Evolutionary conservation across 1,140 invertebrate species (phyloP), one percentile per base, ranked within the genome.

Genomic region (Conopomorpha cramerella): DNA sequence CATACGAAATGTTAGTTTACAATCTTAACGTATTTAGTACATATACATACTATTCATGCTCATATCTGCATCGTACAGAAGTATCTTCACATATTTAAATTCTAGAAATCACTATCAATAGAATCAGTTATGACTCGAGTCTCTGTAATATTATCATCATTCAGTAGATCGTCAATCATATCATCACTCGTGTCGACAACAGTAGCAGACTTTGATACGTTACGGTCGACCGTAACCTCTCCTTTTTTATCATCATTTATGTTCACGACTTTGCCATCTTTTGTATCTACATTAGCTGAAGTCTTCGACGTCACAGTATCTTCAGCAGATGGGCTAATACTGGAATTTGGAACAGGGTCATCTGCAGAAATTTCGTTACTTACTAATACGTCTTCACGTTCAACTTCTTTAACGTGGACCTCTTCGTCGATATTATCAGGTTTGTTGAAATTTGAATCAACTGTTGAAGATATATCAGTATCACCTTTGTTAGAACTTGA

Each of bases 211-310:
- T n/a, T n/a, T n/a, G 12, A 38, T 33, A 34, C 11, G 23, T 35
- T 35, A 10, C 37, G 18, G 27, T 16, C 26, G 7, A 39, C 23
- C 29, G 11, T 13, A 13, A 38, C 19, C 23, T 25, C 0, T 30
- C 39, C 36, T 14, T 12, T 16, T 10, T 15, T 32, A 32, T 39
- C 16, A 26, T 39, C 26, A 16, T 33, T 23, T 12, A 8, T 8
- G 17, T 28, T 19, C 4, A 34, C 16, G 4, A 27, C 28, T 12
- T 30, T 16, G 26, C 34, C 19, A 1, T 17, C 12, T 17, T 44
- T 18, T n/a, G 8, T 11, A 16, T 39, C 30, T n/a, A n/a, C n/a
- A n/a, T n/a, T n/a, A n/a, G n/a, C n/a, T n/a, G n/a, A n/a, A n/a
- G n/a, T n/a, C n/a, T n/a, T n/a, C n/a, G n/a, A n/a, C n/a, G n/a